Evolutionary conservation across 2,113 vertebrate species (phyloP).

Genomic region (Oncorhynchus kisutch): DNA sequence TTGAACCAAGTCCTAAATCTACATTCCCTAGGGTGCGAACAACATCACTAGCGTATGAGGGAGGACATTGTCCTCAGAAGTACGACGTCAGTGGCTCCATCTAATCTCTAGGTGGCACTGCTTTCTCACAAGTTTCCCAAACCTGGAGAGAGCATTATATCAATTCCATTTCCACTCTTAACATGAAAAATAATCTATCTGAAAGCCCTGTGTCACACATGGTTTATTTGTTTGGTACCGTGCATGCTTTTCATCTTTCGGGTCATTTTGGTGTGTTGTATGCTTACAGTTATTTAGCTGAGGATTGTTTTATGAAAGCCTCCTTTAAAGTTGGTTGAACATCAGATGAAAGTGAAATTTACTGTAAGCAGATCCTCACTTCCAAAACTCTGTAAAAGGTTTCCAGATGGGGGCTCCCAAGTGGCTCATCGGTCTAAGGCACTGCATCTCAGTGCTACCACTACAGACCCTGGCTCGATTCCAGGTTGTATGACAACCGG

Average conservation of each 20-base stretch:
- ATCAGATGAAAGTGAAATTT: not conserved
- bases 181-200: not conserved
- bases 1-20: not conserved
- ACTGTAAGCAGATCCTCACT: not conserved
- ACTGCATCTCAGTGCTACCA: no score
- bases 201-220: not conserved
- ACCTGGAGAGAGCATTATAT: not conserved
- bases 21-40: not conserved
- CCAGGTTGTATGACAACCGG: no score
- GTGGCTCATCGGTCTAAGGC: no score
- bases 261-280: slow-evolving; percentile 15
- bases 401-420: slow-evolving; percentile 45
- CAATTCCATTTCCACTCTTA: not conserved
- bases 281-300: slow-evolving; percentile 3
- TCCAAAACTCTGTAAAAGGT: slow-evolving; percentile 13
- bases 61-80: not conserved
- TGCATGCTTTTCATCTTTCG: slow-evolving; percentile 2
- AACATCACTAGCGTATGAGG: not conserved
- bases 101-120: slow-evolving; percentile 61
- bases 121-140: slow-evolving; percentile 24
- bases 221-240: not conserved
- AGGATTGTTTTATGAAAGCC: slow-evolving; percentile 14
- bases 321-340: slow-evolving; percentile 16
- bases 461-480: no score
- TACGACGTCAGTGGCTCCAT: not conserved